Conservation (phyloP, 1,140 invertebrate species). For the Trissolcus basalis region DNA sequence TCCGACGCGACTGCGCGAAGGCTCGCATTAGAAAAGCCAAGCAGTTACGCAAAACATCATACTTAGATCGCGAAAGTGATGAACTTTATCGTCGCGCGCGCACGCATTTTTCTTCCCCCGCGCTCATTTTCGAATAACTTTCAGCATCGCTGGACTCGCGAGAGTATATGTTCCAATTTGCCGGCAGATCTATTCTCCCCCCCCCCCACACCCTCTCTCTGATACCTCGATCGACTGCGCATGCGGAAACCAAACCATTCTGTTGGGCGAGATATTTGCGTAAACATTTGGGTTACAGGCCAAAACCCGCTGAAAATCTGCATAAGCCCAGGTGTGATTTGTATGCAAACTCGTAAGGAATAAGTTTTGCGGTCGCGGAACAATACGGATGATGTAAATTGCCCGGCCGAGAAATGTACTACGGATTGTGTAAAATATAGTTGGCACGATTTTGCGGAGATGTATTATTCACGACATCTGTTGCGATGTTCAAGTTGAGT, state of each 20-base stretch:
- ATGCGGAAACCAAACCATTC: neutral
- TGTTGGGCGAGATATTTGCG: constrained; percentile 4
- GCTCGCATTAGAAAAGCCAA: constrained; percentile 47
- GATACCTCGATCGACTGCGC: constrained; percentile 12
- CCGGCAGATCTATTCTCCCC: constrained; percentile 7
- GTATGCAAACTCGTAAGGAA: constrained; percentile 11
- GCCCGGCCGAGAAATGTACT: constrained; percentile 15
- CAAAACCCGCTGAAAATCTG: neutral
- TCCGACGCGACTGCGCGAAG: constrained; percentile 23
- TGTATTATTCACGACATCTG: constrained; percentile 29
- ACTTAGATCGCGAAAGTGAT: constrained; percentile 57
- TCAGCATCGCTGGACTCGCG: constrained; percentile 50
- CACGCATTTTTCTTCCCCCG: constrained; percentile 10
- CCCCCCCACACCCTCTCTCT: too few species aligned
- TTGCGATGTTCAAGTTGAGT: too few species aligned
- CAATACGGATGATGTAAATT: constrained; percentile 35
- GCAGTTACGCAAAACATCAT: constrained; percentile 47
- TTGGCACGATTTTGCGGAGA: constrained; percentile 17
- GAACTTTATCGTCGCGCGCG: constrained; percentile 39
- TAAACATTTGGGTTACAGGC: constrained; percentile 33
- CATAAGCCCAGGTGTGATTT: constrained; percentile 27
- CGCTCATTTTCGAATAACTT: constrained; percentile 47
- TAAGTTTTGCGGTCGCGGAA: constrained; percentile 21
- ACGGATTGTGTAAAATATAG: constrained; percentile 33
- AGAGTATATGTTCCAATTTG: constrained; percentile 38